Evolutionary conservation across 2,113 vertebrate genomes (phyloP), one percentile per base, ranked within the genome.

Genomic region (Ammodytes dubius): DNA sequence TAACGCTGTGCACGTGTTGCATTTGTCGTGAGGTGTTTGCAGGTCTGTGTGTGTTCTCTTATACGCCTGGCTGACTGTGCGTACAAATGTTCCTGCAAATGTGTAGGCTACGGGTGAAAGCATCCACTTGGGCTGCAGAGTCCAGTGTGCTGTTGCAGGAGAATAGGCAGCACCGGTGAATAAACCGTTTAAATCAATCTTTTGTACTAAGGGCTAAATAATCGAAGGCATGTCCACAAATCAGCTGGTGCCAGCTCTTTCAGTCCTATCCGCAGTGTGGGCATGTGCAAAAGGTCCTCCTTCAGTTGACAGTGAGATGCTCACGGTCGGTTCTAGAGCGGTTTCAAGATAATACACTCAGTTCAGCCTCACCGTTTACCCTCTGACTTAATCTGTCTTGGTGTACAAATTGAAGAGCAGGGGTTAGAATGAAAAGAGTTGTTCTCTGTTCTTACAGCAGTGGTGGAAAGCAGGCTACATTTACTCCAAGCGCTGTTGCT

Each of bases 161-260:
- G 47, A 67, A 79, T 15, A 54, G 15, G 52, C 9, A 4, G 37
- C 60, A 46, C n/a, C 8, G 27, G 49, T 43, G 58, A 67, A 77
- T 79, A 84, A 83, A 86, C 65, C 12, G 75, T 77, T 70, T 82
- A 60, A 67, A 82, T 79, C 79, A 81, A 89, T 70, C 77, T 71
- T 81, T 77, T 85, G 71, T 49, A 13, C 72, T 47, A 15, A 73
- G 59, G 52, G 69, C 61, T 1, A 67, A 66, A 71, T 72, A 71
- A 82, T 80, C 64, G 40, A 1, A 57, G 54, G 53, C 63, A 59
- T 72, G 74, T 65, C 53, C 63, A 82, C 73, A 82, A 91, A 77
- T 79, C 77, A 40, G 56, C 14, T 13, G 9, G n/a, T 5, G 40
- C 17, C 4, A 8, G 56, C 70, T 61, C 45, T 27, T 7, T 74